Conservation (phyloP, 2,888 invertebrate species). For the Frankliniella intonsa region DNA sequence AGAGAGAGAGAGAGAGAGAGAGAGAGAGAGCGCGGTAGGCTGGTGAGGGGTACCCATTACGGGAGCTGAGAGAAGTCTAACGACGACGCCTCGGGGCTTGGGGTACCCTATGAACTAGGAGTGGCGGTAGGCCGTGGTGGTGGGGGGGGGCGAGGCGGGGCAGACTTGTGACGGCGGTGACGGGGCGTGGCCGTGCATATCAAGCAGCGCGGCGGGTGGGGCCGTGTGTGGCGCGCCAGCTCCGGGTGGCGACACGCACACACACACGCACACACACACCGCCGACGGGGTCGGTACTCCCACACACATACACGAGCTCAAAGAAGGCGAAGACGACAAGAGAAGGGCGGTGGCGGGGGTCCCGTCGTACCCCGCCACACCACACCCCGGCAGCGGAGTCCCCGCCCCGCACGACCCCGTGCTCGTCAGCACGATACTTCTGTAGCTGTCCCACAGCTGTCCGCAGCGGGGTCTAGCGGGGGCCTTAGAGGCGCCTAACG, state of each 20-base stretch:
- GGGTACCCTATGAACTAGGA: background rate
- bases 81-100: background rate
- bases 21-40: background rate
- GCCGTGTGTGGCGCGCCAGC: no score
- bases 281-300: conserved; percentile 13
- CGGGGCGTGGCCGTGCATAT: conserved; percentile 7
- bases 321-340: background rate
- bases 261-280: background rate
- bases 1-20: conserved; percentile 10
- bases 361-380: background rate
- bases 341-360: background rate
- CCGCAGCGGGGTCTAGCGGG: no score
- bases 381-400: background rate
- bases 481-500: no score
- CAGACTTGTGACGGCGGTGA: background rate
- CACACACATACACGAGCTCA: background rate
- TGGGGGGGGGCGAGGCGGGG: background rate
- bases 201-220: background rate
- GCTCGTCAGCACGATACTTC: no score
- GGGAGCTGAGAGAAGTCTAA: conserved; percentile 19
- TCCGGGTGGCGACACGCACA: background rate
- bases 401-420: background rate
- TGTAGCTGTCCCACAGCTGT: no score
- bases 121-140: background rate
- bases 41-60: background rate